Evolutionary conservation across 2,797 vertebrate genomes (phyloP).

Genomic region (Todus mexicanus): DNA sequence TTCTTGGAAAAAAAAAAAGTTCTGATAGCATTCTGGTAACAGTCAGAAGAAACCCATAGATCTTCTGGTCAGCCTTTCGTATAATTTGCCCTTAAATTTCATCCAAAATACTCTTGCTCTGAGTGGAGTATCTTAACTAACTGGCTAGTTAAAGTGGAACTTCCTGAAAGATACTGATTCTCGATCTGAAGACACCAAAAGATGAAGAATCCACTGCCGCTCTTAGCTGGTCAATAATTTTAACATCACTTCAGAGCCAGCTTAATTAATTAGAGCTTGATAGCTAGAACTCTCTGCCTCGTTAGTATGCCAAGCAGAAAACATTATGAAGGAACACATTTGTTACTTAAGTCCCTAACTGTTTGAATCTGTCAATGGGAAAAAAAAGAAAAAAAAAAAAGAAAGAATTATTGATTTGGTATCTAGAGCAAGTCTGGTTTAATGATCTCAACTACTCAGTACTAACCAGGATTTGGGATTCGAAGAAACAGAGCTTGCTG

Average conservation of each 20-base stretch:
- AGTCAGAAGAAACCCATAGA: neutral
- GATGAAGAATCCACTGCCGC: neutral
- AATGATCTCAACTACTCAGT: neutral
- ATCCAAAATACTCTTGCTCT: neutral
- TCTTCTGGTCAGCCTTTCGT: neutral
- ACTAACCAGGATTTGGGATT: neutral
- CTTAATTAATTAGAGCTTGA: conserved; percentile 24
- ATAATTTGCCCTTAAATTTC: neutral
- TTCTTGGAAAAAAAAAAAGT: neutral
- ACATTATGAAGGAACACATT: neutral
- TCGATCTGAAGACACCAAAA: neutral
- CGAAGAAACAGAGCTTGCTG: neutral
- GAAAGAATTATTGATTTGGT: neutral
- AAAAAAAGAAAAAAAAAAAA: neutral
- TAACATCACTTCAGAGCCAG: neutral
- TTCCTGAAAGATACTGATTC: neutral
- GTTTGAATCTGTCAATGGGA: neutral
- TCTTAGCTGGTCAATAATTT: neutral
- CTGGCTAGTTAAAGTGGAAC: neutral
- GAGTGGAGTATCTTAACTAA: neutral
- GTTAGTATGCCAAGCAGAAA: neutral
- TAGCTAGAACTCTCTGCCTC: conserved; percentile 2
- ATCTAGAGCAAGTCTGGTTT: neutral
- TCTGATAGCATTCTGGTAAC: neutral
- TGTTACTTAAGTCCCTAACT: neutral